Conservation (phyloP, 2,113 vertebrate species). For the Cyprinus carpio region DNA sequence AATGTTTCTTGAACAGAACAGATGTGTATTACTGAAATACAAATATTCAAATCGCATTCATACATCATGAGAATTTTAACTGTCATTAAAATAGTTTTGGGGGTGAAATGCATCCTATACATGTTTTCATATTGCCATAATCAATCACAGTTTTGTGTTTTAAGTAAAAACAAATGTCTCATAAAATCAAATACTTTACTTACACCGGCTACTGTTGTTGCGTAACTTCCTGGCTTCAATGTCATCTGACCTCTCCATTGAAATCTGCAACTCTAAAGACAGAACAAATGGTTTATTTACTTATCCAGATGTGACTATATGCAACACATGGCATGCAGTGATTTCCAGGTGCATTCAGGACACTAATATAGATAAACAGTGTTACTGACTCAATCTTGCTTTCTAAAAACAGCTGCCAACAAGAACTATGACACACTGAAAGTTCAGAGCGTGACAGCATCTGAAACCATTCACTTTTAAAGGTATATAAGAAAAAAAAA, state of each 20-base stretch:
- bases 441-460: neutral
- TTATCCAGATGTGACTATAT: neutral
- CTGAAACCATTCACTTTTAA: neutral
- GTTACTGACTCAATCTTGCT: neutral
- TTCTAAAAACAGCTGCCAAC: neutral
- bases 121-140: neutral
- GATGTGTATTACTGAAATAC: neutral
- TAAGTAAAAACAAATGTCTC: neutral
- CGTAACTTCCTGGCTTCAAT: constrained; percentile 88
- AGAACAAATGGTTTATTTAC: neutral
- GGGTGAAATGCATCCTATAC: neutral
- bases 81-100: neutral
- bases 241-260: constrained; percentile 86
- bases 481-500: neutral
- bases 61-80: neutral
- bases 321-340: neutral
- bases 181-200: constrained; percentile 6
- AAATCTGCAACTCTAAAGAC: constrained; percentile 82
- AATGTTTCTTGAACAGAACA: no score
- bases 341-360: neutral
- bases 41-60: neutral
- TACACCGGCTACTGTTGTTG: constrained; percentile 81
- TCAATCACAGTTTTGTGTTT: neutral
- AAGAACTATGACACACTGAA: neutral
- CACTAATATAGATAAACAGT: neutral